Conservation (phyloP, 2,888 invertebrate species). For the Parochlus steinenii region DNA sequence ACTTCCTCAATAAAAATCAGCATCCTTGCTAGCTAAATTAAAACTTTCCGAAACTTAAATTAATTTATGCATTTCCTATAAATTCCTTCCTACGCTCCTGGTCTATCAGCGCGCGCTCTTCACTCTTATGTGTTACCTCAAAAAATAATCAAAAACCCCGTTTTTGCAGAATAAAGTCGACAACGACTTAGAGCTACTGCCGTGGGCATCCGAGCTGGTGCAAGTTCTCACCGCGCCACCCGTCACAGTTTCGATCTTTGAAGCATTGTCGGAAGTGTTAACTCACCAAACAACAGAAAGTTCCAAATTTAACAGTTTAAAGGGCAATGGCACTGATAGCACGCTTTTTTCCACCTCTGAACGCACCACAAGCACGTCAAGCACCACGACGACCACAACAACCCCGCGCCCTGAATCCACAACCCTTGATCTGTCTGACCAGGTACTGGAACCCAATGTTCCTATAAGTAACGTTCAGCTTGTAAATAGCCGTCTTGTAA, state of each 20-base stretch:
- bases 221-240: constrained; percentile 32
- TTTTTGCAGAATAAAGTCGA: constrained; percentile 9
- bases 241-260: constrained; percentile 40
- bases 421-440: constrained; percentile 15
- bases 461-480: neutral
- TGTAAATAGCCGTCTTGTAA: constrained; percentile 6
- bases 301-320: constrained; percentile 16
- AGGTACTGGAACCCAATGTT: constrained; percentile 2
- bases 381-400: constrained; percentile 17
- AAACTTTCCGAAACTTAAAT: no score
- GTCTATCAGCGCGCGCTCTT: no score
- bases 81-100: no score
- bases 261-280: constrained; percentile 40
- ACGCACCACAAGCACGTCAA: constrained; percentile 17
- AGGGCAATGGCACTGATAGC: constrained; percentile 15
- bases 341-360: constrained; percentile 15
- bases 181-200: constrained; percentile 10
- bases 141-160: no score
- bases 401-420: constrained; percentile 17
- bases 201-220: constrained; percentile 14
- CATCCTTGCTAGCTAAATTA: no score
- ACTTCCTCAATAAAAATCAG: no score
- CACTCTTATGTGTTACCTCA: no score
- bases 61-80: no score
- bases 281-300: constrained; percentile 20